Base-by-base conservation (phyloP, 2,113 vertebrate genomes). In the Tympanuchus pallidicinctus region DNA sequence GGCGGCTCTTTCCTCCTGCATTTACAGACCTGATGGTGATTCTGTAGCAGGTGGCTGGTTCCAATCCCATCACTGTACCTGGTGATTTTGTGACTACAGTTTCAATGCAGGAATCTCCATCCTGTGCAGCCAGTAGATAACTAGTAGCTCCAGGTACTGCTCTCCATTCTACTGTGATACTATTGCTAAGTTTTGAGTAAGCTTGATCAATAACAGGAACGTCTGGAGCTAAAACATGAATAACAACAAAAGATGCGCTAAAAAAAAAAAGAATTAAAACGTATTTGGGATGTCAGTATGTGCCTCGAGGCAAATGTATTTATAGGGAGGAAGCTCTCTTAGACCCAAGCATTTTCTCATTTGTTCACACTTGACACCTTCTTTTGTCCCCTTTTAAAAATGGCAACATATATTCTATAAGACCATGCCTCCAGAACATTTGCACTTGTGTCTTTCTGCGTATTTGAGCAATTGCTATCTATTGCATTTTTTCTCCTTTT, bases 101-200 rank as follows among this genome's bases (percentile, higher is more conserved):
- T 97, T 99, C 98, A 45, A 91, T 74, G 67, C 98, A 97, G 56
- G 98, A 98, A 72, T 98, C 95, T 25, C 96, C 97, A 8, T 84
- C 94, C 77, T 97, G 79, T 4, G 98, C 98, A 36, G 98, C 97
- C 73, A 99, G 95, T 73, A 98, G 95, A 75, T 99, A 99, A 93
- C 97, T 52, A 66, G 96, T 98, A 60, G 99, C 99, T 52, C 98
- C 99, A 5, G 97, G 77, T 71, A 98, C 98, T 1, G 96, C 86
- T 15, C 85, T 95, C 97, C 99, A 99, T 91, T 99, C 98, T 94
- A 99, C 98, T 14, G 98, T 99, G 97, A 99, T 98, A 88, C 99
- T 99, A 95, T 97, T 96, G 90, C 99, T 99, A 54, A 98, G 83
- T 95, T 99, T 99, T 82, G 99, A 99, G 96, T 99, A 99, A 56